A percentile compares a stretch with the other conserved stretches of the same genome.
phyloP scores from a whole-genome alignment of 2,888 invertebrate genomes.

The Amiota mariae region DNA sequence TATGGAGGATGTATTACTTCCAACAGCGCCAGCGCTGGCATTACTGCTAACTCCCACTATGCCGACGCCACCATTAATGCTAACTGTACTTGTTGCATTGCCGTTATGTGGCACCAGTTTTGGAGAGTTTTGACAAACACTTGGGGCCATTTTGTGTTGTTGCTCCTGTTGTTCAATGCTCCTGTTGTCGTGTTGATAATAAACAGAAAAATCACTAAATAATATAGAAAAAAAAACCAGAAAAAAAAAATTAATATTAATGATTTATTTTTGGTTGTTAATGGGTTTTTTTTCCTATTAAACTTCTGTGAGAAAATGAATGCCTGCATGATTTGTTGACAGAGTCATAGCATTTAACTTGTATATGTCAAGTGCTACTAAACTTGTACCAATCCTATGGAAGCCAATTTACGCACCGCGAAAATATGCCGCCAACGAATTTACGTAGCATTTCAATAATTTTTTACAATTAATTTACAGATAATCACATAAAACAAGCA shows the following conservation, averaged over 20 bases:
- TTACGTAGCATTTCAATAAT: conserved; percentile 21
- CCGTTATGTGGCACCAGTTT: conserved; percentile 59
- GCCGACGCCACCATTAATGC: conserved; percentile 34
- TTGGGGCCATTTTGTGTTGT: conserved; percentile 75
- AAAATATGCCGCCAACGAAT: conserved; percentile 22
- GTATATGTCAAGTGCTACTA: background rate
- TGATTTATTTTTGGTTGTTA: background rate
- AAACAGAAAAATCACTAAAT: conserved; percentile 73
- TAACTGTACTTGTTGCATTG: conserved; percentile 21
- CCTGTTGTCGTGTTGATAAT: conserved; percentile 65
- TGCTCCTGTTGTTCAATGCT: conserved; percentile 43
- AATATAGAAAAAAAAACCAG: conserved; percentile 54
- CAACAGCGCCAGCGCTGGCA: conserved; percentile 44
- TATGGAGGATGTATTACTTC: conserved; percentile 42
- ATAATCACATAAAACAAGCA: conserved; percentile 17
- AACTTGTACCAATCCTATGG: no score
- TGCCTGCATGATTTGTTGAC: background rate
- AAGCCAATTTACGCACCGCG: conserved; percentile 17
- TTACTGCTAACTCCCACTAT: conserved; percentile 43
- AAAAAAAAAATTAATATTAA: conserved; percentile 35
- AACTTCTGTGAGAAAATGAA: background rate
- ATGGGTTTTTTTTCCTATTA: background rate
- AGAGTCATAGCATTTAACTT: conserved; percentile 21
- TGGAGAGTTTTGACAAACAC: conserved; percentile 71
- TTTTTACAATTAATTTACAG: conserved; percentile 4